Conservation (phyloP, 2,113 vertebrate genomes). For the Sclerurus mexicanus region DNA sequence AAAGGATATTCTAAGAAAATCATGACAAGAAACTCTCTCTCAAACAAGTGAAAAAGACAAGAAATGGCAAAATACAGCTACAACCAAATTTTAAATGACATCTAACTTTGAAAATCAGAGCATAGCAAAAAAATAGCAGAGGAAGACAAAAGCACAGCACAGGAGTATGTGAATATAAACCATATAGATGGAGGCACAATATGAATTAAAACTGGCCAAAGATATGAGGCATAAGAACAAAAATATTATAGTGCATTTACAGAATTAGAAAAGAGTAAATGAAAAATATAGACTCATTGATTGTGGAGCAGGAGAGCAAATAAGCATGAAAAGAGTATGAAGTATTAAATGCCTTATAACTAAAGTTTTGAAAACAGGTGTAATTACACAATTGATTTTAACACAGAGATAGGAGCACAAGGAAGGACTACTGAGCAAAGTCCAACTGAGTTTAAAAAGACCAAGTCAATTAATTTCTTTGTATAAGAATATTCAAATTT, state of each 20-base stretch:
- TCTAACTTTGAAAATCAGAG: neutral
- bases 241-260: neutral
- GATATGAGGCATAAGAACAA: neutral
- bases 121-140: fast-evolving
- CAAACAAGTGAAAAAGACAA: neutral
- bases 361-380: neutral
- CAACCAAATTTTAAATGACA: neutral
- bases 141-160: neutral
- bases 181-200: neutral
- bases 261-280: neutral
- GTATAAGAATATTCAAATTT: neutral
- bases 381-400: neutral
- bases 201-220: neutral
- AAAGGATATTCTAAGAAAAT: neutral
- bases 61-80: neutral
- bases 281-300: neutral
- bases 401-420: fast-evolving
- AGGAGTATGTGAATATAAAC: neutral
- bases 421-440: neutral
- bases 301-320: neutral
- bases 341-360: neutral
- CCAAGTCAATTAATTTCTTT: neutral
- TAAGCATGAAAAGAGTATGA: neutral
- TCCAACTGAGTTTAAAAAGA: neutral
- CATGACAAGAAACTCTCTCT: neutral